Evolutionary conservation across 1,140 invertebrate genomes (phyloP).

Genomic region (Ladona fulva): DNA sequence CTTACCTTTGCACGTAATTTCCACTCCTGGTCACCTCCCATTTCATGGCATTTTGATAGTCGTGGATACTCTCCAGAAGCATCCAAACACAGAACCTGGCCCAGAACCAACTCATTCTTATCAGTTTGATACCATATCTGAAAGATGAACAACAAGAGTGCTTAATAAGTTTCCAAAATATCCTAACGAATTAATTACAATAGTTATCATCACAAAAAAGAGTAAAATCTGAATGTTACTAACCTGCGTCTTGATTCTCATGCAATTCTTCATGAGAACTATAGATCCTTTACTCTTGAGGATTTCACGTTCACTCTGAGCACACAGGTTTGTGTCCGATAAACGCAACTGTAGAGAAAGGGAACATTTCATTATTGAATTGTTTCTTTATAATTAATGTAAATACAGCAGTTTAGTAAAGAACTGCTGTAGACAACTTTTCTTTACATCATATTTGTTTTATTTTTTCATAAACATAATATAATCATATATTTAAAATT

Average conservation of each 20-base stretch:
- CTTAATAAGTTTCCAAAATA: background rate
- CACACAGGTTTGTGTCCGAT: conserved; percentile 57
- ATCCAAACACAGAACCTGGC: conserved; percentile 77
- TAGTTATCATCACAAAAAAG: conserved; percentile 10
- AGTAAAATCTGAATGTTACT: conserved; percentile 19
- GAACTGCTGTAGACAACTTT: too few species aligned
- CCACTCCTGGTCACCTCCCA: conserved; percentile 85
- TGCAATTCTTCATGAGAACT: conserved; percentile 59
- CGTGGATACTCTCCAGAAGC: conserved; percentile 49
- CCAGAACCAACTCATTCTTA: conserved; percentile 74
- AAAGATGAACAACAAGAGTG: conserved; percentile 22
- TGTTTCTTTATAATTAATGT: too few species aligned
- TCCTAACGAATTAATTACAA: background rate
- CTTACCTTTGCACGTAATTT: conserved; percentile 57
- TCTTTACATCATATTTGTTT: too few species aligned
- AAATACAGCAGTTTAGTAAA: too few species aligned
- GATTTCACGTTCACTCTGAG: conserved; percentile 64
- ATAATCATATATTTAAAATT: too few species aligned
- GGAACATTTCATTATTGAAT: background rate
- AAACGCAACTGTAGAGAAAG: conserved; percentile 51
- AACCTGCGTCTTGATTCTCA: conserved; percentile 59
- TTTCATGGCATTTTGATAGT: conserved; percentile 85
- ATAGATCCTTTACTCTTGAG: conserved; percentile 65
- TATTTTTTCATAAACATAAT: too few species aligned
- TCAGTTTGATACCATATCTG: conserved; percentile 82